These are phyloP conservation scores for Eristalis tenax DNA, from an alignment of 2,888 invertebrate species.

Conservation along the genomic window DNA sequence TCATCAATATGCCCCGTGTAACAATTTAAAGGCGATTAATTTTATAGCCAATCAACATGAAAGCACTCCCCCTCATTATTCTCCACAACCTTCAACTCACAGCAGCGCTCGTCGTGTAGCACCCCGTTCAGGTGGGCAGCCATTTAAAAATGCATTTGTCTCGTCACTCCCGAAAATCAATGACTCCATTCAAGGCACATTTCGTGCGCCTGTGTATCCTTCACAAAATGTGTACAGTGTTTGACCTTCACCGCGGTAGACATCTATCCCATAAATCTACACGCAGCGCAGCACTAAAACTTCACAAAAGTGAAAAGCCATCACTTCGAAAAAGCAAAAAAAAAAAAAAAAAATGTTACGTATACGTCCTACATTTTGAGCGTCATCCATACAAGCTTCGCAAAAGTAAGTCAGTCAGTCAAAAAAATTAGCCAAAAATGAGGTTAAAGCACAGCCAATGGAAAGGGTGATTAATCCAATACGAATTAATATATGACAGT, in stretches of 20 bases:
- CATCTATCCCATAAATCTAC: conserved; percentile 45
- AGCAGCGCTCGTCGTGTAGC: neutral
- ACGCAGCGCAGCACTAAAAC: conserved; percentile 26
- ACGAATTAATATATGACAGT: conserved; percentile 15
- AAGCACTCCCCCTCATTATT: neutral
- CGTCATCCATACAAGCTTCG: neutral
- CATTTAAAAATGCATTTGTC: conserved; percentile 3
- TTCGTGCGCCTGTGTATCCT: neutral
- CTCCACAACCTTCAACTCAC: neutral
- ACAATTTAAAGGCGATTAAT: neutral
- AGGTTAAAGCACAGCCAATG: neutral
- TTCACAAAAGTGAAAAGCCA: neutral
- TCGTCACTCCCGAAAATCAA: conserved; percentile 11
- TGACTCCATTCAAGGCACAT: conserved; percentile 30
- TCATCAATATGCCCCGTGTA: neutral
- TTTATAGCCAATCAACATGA: neutral
- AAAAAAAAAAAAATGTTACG: conserved; percentile 24
- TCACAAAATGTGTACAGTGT: neutral
- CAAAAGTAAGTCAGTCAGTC: conserved; percentile 3
- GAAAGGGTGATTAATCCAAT: conserved; percentile 39
- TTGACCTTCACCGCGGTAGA: conserved; percentile 42
- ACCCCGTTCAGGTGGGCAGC: neutral
- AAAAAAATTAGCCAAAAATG: neutral
- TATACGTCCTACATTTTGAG: conserved; percentile 37
- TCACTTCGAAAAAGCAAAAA: neutral